Evolutionary conservation across 1,140 invertebrate genomes (phyloP).

Genomic region (Brachionus koreanus): DNA sequence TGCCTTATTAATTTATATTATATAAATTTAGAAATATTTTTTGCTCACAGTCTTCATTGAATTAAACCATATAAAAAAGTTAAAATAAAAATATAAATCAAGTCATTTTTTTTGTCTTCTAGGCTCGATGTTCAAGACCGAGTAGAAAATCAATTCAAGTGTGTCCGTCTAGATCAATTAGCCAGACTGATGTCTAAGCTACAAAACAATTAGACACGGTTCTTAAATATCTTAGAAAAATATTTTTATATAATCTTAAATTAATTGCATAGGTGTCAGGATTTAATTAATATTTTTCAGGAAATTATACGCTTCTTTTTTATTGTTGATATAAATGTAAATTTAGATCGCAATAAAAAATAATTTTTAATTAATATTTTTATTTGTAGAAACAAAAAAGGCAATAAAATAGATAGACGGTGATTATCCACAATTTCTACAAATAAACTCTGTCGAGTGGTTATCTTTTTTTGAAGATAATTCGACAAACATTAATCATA

Average conservation of each 20-base stretch:
- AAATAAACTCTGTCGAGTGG: background rate
- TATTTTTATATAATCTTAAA: constrained; percentile 28
- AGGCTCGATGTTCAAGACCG: background rate
- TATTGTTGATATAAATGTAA: background rate
- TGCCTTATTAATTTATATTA: background rate
- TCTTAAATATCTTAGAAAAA: constrained; percentile 12
- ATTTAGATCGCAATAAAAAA: constrained; percentile 1
- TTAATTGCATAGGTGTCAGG: background rate
- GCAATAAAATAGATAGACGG: background rate
- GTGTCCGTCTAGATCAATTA: background rate
- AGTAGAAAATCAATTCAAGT: background rate
- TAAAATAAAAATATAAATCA: background rate
- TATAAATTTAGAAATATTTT: too few relatives aligned
- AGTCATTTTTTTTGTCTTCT: background rate
- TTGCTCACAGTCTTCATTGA: too few relatives aligned
- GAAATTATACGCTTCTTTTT: background rate
- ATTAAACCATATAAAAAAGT: too few relatives aligned
- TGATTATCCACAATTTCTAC: background rate
- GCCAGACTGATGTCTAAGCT: background rate
- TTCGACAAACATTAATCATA: background rate
- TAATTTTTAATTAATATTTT: background rate
- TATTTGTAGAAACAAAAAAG: background rate
- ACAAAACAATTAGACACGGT: background rate
- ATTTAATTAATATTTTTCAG: constrained; percentile 23
- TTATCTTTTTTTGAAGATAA: background rate